These are phyloP conservation scores for Ooceraea biroi DNA, from an alignment of 1,140 invertebrate species.

Conservation along the genomic window DNA sequence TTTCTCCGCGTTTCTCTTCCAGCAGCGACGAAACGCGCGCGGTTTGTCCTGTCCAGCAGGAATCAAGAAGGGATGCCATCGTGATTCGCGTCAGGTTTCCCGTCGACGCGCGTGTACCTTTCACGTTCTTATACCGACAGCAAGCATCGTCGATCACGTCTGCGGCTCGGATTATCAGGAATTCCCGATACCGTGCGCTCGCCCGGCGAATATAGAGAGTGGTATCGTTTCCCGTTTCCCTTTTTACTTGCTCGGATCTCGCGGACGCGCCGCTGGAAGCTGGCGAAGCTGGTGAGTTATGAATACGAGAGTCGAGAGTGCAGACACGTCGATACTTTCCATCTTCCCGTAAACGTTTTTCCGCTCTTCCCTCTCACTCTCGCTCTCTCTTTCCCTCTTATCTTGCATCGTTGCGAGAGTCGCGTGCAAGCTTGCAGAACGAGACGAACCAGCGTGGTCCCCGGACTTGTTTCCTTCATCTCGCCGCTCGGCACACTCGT, in stretches of 20 bases:
- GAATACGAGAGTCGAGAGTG: slow-evolving; percentile 58
- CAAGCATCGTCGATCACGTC: slow-evolving; percentile 53
- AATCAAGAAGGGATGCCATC: slow-evolving; percentile 7
- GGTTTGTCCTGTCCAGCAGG: neutral
- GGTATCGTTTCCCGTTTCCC: neutral
- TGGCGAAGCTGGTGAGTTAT: slow-evolving; percentile 50
- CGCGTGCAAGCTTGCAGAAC: slow-evolving; percentile 17
- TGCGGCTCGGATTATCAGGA: slow-evolving; percentile 50
- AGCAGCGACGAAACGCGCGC: neutral
- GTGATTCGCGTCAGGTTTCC: slow-evolving; percentile 27
- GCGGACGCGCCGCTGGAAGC: slow-evolving; percentile 16
- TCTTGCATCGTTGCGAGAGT: neutral
- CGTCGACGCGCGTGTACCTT: slow-evolving; percentile 19
- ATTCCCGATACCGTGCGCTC: slow-evolving; percentile 51
- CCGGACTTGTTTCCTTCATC: neutral
- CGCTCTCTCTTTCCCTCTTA: slow-evolving; percentile 10
- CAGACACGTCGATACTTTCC: slow-evolving; percentile 63
- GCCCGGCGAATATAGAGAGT: slow-evolving; percentile 47
- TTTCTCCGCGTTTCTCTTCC: neutral
- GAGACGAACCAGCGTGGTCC: neutral
- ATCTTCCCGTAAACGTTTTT: slow-evolving; percentile 50
- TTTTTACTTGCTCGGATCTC: slow-evolving; percentile 24
- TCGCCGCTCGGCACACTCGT: neutral
- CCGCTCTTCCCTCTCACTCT: slow-evolving; percentile 7
- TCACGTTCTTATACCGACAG: slow-evolving; percentile 35